Base-by-base conservation (phyloP, 35 echinoderm and acorn worm genomes). In the Hemicentrotus pulcherrimus region DNA sequence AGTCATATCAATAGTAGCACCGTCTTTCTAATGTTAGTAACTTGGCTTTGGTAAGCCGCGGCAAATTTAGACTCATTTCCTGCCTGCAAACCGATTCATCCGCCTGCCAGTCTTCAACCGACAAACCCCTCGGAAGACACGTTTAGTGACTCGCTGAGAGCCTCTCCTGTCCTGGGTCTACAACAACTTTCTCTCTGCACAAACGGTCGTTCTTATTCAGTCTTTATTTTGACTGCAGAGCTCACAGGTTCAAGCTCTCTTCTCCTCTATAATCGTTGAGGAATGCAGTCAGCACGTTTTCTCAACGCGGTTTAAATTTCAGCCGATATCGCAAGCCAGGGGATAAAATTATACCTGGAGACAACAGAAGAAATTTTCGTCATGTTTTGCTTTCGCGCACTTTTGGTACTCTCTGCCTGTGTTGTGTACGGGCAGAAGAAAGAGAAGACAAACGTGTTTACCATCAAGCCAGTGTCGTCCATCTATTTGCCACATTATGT, bases 31-130 rank as follows among this genome's bases (percentile, higher is more conserved):
- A 47, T 90, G 88, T 90, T 90, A 47, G 88, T 90, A 46, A 90
- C 32, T 90, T 90, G 88, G 32, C 31, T 90, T 47, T 90, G 88
- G 32, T 5, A 58, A 58, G 91, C 91, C 48, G 91, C 46, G 88
- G 91, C 91, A 93, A 47, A 93, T 58, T 93, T 93, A 93, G 91
- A 50, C 46, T 93, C 91, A 93, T 93, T 93, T 93, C 91, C 91
- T 93, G 91, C 48, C 91, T 7, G 91, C 48, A 12, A 13, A 31
- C n/a, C 46, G 48, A 93, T 13, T 93, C 91, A 93, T 93, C 91
- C 91, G 91, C 91, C 47, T 31, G 46, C 19, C 46, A 90, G 88
- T 47, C 11, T 32, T 18, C 32, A 33, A 0, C 31, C 31, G 88
- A 41, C 88, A 41, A 47, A 33, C 88, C 88, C 31, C 31, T 15